Conservation (phyloP, 2,113 vertebrate genomes). For the Alexandromys fortis region DNA sequence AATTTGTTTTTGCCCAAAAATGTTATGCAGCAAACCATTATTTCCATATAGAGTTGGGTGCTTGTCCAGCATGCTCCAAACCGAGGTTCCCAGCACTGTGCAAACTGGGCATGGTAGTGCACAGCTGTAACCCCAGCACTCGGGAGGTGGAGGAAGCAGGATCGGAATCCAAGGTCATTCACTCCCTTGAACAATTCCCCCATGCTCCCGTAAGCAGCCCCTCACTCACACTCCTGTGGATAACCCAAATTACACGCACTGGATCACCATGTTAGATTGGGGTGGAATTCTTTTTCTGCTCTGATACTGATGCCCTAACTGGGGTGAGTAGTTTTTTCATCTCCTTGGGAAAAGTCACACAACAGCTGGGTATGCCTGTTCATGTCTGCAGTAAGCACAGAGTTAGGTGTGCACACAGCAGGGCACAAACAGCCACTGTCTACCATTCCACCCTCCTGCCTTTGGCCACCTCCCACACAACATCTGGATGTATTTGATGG, state of each 20-base stretch:
- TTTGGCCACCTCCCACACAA: neutral
- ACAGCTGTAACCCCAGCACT: neutral
- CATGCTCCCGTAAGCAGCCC: neutral
- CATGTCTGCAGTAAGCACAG: neutral
- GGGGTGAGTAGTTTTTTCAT: neutral
- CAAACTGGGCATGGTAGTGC: neutral
- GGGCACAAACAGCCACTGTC: neutral
- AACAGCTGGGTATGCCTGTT: neutral
- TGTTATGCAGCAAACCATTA: neutral
- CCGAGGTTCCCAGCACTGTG: neutral
- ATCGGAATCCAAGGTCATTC: neutral
- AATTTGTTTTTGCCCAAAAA: neutral
- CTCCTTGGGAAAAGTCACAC: neutral
- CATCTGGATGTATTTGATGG: neutral
- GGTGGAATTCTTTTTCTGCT: neutral
- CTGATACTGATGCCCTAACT: neutral
- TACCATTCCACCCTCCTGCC: rapidly evolving
- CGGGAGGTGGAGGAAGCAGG: neutral
- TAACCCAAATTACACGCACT: neutral
- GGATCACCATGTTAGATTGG: neutral
- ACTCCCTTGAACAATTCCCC: neutral
- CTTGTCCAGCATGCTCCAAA: neutral
- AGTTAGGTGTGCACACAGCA: neutral
- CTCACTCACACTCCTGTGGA: neutral
- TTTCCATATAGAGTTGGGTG: neutral